phyloP scores from a whole-genome alignment of 2,888 invertebrate species.

The Thecocarcelia acutangulata region DNA sequence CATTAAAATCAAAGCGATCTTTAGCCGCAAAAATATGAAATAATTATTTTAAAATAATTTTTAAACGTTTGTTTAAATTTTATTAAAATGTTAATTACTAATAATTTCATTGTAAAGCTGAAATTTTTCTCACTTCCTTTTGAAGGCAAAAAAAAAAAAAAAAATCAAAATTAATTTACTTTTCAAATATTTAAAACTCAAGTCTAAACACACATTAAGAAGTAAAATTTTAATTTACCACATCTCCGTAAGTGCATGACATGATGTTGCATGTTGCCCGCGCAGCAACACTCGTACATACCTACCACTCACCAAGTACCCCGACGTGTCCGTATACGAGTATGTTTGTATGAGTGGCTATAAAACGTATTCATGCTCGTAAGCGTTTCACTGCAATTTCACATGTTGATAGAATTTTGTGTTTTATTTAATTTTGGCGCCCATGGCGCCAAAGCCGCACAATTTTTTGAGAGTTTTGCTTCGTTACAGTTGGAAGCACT shows the following conservation, averaged over 20 bases:
- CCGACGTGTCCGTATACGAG: no score
- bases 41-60: no score
- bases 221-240: conserved; percentile 65
- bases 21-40: no score
- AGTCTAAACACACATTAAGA: conserved; percentile 39
- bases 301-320: background rate
- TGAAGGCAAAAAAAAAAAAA: background rate
- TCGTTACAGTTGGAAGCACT: conserved; percentile 78
- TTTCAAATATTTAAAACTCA: conserved; percentile 52
- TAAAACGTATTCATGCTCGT: conserved; percentile 14
- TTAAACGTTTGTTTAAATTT: no score
- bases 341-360: background rate
- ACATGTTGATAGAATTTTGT: conserved; percentile 47
- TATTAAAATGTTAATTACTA: no score
- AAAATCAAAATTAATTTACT: conserved; percentile 23
- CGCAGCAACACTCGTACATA: background rate
- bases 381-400: conserved; percentile 9
- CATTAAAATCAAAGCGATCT: no score
- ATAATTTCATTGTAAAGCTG: background rate
- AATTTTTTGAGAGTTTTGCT: conserved; percentile 69
- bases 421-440: conserved; percentile 65
- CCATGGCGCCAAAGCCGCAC: conserved; percentile 68
- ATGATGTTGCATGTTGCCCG: conserved; percentile 53
- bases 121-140: conserved; percentile 9
- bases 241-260: conserved; percentile 60